Base-by-base conservation (phyloP, 2,113 vertebrate genomes). In the Saguinus imperator region DNA sequence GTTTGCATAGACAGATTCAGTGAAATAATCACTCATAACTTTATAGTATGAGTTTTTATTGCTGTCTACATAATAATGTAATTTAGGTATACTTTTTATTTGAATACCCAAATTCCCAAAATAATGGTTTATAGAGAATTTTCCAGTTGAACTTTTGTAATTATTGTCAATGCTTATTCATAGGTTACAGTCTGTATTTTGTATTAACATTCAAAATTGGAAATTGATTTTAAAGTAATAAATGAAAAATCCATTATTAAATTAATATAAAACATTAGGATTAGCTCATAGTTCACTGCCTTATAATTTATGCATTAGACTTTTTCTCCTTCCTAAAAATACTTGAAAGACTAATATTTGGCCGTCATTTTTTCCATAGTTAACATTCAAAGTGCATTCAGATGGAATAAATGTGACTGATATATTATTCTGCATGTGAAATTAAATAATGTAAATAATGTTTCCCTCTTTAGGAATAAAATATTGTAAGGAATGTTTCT, bases 1-100 rank as follows among this genome's bases (percentile, higher is more conserved):
- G 97, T 98, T 98, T 98, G 68, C 95, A 35, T 77, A 84, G 48
- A 23, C 76, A 16, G 96, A n/a, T 87, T 98, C 97, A 98, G 86
- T 96, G 97, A 97, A 91, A 86, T 92, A 79, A 89, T 87, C 94
- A 97, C 75, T 93, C 61, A 6, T 81, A 96, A 94, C 77, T 94
- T 88, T 37, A 91, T 82, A 68, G 45, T 90, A 61, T 94, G 88
- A 79, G 80, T 97, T 98, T 97, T 94, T 96, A 95, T 92, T 98
- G 89, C 88, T 98, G 55, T 96, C 95, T 97, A 40, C 84, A 68
- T 75, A 93, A 95, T 97, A 98, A 96, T 52, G 89, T 82, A 93
- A 92, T 55, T 73, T 93, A 93, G 79, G 40, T 50, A 96, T 75
- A 79, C 55, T 95, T 96, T 97, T 66, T 68, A 25, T 72, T 40